Percentiles rank a stretch among this genome's conserved stretches.
Conservation (phyloP, 2,797 vertebrate species). For the Argentina silus region DNA sequence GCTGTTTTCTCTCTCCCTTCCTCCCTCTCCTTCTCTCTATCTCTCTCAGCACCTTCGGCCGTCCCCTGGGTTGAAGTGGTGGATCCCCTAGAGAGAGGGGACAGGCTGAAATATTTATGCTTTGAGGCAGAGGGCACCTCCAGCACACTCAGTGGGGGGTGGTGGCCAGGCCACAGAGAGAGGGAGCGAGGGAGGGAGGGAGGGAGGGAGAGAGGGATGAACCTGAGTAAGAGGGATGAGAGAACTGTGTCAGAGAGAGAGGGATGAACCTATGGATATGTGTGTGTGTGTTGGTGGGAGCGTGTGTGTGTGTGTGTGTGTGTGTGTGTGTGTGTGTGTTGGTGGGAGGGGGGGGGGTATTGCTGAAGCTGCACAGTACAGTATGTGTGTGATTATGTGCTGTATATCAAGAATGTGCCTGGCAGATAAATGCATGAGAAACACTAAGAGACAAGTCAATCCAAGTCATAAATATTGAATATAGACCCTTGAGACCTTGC, state of each 20-base stretch:
- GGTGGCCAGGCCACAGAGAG: conserved; percentile 24
- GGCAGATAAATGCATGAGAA: neutral
- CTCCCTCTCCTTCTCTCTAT: conserved; percentile 23
- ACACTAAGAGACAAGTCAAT: no score
- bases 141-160: conserved; percentile 54
- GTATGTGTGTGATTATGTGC: conserved; percentile 4
- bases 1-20: conserved; percentile 15
- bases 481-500: neutral
- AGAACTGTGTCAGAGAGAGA: conserved; percentile 26
- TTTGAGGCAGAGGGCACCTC: conserved; percentile 49
- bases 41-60: conserved; percentile 34
- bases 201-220: conserved; percentile 16
- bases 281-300: neutral
- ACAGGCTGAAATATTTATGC: conserved; percentile 72
- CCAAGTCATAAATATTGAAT: no score
- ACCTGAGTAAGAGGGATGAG: conserved; percentile 27
- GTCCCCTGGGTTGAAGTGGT: conserved; percentile 32
- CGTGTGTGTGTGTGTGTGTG: neutral
- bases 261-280: conserved; percentile 13
- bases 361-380: no score
- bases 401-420: neutral
- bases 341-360: conserved; percentile 5
- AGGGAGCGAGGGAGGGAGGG: conserved; percentile 18
- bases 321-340: conserved; percentile 8
- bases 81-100: conserved; percentile 40